phyloP scores from a whole-genome alignment of 2,888 invertebrate genomes.

The Troilus luridus region DNA sequence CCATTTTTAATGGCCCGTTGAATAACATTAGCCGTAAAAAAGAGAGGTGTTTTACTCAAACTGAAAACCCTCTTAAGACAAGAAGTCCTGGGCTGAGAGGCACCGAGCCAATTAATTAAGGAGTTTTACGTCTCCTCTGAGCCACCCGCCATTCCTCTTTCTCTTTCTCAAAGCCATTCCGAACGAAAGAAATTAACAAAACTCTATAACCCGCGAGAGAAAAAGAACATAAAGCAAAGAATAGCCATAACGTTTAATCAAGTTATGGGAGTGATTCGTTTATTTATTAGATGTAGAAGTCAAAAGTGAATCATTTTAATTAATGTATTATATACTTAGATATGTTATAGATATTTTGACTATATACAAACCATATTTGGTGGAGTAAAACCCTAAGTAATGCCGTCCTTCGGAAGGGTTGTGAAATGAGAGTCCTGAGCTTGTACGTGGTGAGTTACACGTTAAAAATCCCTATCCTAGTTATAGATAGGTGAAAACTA shows the following conservation, averaged over 20 bases:
- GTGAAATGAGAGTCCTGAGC: too few species aligned
- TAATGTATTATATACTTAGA: too few species aligned
- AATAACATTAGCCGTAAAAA: slow-evolving; percentile 25
- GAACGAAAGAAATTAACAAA: not conserved
- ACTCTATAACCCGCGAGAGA: not conserved
- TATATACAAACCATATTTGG: too few species aligned
- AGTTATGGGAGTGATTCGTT: not conserved
- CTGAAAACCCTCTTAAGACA: slow-evolving; percentile 18
- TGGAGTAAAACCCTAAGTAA: too few species aligned
- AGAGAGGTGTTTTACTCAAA: slow-evolving; percentile 21
- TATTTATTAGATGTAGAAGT: not conserved
- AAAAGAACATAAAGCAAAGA: not conserved
- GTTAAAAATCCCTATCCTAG: too few species aligned
- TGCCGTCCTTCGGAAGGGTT: too few species aligned
- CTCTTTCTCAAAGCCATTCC: not conserved
- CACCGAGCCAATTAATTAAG: slow-evolving; percentile 4
- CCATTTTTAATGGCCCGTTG: not conserved
- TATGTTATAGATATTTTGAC: too few species aligned
- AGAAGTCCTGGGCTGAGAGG: not conserved
- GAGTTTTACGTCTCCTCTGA: not conserved
- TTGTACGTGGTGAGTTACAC: too few species aligned
- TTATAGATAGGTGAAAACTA: too few species aligned
- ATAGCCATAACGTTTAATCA: not conserved
- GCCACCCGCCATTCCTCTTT: not conserved
- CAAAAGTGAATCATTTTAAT: too few species aligned